These are phyloP conservation scores for Zingel zingel DNA, from an alignment of 2,113 vertebrate genomes.

Conservation along the genomic window DNA sequence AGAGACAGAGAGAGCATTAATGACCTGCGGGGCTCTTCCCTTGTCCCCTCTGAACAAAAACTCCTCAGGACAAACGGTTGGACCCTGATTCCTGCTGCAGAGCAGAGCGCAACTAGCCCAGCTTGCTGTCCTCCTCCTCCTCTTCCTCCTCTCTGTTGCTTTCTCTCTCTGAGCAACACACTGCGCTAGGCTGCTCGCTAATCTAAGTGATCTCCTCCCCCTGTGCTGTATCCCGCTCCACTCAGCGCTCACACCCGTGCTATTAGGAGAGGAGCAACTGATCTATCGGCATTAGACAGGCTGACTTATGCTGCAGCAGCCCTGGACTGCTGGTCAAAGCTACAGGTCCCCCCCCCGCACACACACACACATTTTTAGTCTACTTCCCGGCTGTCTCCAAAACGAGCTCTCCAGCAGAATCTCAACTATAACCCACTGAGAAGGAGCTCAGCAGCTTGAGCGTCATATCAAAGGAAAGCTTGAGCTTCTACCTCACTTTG, in stretches of 20 bases:
- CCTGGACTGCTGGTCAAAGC: constrained; percentile 82
- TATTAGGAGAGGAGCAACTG: constrained; percentile 55
- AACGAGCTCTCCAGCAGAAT: constrained; percentile 82
- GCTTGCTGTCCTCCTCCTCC: constrained; percentile 17
- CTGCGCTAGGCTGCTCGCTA: constrained; percentile 66
- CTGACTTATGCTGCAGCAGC: constrained; percentile 86
- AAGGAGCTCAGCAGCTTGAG: constrained; percentile 78
- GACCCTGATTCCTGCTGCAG: constrained; percentile 59
- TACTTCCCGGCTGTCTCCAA: constrained; percentile 25
- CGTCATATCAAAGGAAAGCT: constrained; percentile 84
- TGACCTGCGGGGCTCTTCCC: constrained; percentile 85
- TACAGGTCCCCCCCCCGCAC: constrained; percentile 81
- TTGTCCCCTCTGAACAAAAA: constrained; percentile 80
- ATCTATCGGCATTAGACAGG: constrained; percentile 88
- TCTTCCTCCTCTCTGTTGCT: constrained; percentile 45
- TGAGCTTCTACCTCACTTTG: constrained; percentile 80
- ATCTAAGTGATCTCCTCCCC: constrained; percentile 78
- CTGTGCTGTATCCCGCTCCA: constrained; percentile 49
- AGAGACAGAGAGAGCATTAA: constrained; percentile 88
- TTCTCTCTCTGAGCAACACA: constrained; percentile 61
- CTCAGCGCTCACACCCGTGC: constrained; percentile 56
- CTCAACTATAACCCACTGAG: constrained; percentile 86
- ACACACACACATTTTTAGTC: neutral
- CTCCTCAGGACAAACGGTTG: constrained; percentile 41
- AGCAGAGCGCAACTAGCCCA: constrained; percentile 53